These are phyloP conservation scores for Gobio gobio DNA, from an alignment of 2,113 vertebrate genomes.

Conservation along the genomic window DNA sequence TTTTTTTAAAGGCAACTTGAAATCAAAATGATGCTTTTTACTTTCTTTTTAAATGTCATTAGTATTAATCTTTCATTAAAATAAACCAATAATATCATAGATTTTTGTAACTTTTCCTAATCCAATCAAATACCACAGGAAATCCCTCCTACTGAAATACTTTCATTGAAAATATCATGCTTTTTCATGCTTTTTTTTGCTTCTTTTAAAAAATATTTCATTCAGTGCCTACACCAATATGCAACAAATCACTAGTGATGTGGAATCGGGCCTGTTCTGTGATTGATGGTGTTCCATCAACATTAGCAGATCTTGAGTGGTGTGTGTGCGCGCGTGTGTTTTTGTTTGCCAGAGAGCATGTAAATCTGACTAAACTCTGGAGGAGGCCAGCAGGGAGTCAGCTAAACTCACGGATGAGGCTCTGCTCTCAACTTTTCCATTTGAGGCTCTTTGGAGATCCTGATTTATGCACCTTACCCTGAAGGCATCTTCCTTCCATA, in stretches of 20 bases:
- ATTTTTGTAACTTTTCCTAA: background rate
- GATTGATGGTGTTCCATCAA: conserved; percentile 59
- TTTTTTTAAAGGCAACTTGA: background rate
- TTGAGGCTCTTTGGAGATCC: conserved; percentile 51
- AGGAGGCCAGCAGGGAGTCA: conserved; percentile 51
- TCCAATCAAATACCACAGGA: background rate
- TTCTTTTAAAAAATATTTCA: background rate
- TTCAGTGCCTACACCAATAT: background rate
- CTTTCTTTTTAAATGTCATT: background rate
- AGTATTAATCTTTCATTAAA: background rate
- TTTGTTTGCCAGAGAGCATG: conserved; percentile 32
- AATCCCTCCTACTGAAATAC: no score
- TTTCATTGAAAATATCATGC: background rate
- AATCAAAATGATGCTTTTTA: background rate
- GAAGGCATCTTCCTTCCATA: conserved; percentile 32
- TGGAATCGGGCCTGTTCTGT: conserved; percentile 49
- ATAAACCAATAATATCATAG: background rate
- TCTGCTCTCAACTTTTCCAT: conserved; percentile 49
- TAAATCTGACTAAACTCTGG: conserved; percentile 60
- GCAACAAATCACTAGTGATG: conserved; percentile 42
- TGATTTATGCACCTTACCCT: conserved; percentile 57
- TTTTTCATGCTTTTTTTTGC: background rate
- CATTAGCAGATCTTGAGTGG: background rate
- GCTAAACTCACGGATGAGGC: conserved; percentile 31
- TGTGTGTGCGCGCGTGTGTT: background rate